Base-by-base conservation (phyloP, 2,888 invertebrate genomes). In the Diaperis boleti region DNA sequence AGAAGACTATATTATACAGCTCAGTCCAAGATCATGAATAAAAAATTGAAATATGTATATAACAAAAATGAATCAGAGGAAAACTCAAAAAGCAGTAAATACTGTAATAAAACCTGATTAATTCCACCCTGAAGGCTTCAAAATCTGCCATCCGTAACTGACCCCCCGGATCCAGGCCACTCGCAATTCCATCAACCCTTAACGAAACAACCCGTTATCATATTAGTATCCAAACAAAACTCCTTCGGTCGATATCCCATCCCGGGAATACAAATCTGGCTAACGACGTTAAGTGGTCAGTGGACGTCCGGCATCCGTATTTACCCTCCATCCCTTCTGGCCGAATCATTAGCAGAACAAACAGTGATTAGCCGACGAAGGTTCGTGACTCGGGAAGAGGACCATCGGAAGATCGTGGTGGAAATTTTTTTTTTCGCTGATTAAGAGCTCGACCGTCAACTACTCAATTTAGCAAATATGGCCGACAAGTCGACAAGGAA, bases 321-420 rank as follows among this genome's bases (percentile, higher is more conserved):
- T 52, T 52, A 52, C 52, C 41, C 6, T 22, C 17, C 57, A 29
- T 44, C 57, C 62, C 62, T 62, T 62, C 33, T 26, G 54, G 44
- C 62, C 49, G 56, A 44, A 62, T 62, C 62, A 62, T 62, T 62
- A 62, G 57, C 62, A 62, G 62, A 57, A 62, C 47, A 56, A 62
- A 62, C 57, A 62, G 44, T 62, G 62, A 62, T 62, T 62, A 62
- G 62, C 31, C 35, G 56, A 39, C 37, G 50, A 35, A 50, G 62
- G 57, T 62, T 62, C 62, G 62, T 62, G 62, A 62, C 62, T 62
- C 50, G 62, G 50, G 57, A 29, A 29, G 20, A 26, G 20, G 11
- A 42, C 15, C 18, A 15, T 5, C 26, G 26, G 6, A 31, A n/a
- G n/a, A 3, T 31, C 31, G 31, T n/a, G 3, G 3, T 31, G 8